A percentile compares a stretch with the other conserved stretches of the same genome.
These are phyloP conservation scores for Etheostoma nigrum DNA, from an alignment of 2,797 vertebrate species.

Conservation along the genomic window DNA sequence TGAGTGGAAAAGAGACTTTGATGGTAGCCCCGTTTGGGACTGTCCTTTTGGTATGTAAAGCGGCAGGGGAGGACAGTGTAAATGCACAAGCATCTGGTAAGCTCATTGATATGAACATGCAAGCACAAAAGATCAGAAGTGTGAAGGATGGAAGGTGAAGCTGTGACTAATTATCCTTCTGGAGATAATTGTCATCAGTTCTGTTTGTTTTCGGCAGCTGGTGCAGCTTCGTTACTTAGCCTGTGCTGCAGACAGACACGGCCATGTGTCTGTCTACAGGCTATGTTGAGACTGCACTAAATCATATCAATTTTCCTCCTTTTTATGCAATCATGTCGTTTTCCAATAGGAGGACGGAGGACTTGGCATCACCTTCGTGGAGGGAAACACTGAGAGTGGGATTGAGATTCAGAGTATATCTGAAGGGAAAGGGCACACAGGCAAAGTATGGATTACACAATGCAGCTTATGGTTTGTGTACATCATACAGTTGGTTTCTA, in stretches of 20 bases:
- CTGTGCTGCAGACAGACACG: not conserved
- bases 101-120: slow-evolving; percentile 29
- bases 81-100: slow-evolving; percentile 36
- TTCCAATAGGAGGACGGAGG: slow-evolving; percentile 88
- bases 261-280: not conserved
- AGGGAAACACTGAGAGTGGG: slow-evolving; percentile 84
- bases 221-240: not conserved
- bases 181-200: slow-evolving; percentile 13
- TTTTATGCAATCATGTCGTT: not conserved
- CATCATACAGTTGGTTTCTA: not conserved
- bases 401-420: slow-evolving; percentile 87
- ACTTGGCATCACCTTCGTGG: slow-evolving; percentile 88
- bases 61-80: slow-evolving; percentile 8
- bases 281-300: not conserved
- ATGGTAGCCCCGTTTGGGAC: slow-evolving; percentile 4
- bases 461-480: not conserved
- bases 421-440: slow-evolving; percentile 84
- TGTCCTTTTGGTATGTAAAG: slow-evolving; percentile 34
- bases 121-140: slow-evolving; percentile 26
- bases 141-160: slow-evolving; percentile 23
- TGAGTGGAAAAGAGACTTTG: slow-evolving; percentile 11
- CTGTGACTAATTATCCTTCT: slow-evolving; percentile 31
- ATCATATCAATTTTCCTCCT: not conserved
- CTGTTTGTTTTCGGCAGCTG: slow-evolving; percentile 14
- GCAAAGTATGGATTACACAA: slow-evolving; percentile 76